These are phyloP conservation scores for Pempheris klunzingeri DNA, from an alignment of 2,797 vertebrate species.

Conservation along the genomic window DNA sequence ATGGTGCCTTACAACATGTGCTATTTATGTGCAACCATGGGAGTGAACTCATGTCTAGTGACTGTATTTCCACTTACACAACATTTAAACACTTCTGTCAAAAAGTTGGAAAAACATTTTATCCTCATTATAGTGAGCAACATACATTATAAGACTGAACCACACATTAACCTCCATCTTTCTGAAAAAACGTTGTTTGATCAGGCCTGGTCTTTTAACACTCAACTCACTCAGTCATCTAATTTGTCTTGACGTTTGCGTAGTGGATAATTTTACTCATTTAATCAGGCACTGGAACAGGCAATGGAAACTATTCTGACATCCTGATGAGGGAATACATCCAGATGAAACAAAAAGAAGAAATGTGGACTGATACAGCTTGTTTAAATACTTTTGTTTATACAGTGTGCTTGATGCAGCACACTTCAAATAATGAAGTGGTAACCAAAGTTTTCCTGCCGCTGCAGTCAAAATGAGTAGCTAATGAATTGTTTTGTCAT, in stretches of 20 bases:
- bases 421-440: not conserved
- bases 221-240: not conserved
- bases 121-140: slow-evolving; percentile 25
- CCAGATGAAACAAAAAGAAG: slow-evolving; percentile 37
- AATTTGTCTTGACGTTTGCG: slow-evolving; percentile 21
- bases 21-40: slow-evolving; percentile 47
- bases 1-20: slow-evolving; percentile 30
- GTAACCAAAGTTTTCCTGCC: not conserved
- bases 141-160: not conserved
- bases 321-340: slow-evolving; percentile 14
- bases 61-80: slow-evolving; percentile 30
- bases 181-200: not conserved
- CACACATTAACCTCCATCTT: slow-evolving; percentile 17
- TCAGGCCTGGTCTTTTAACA: slow-evolving; percentile 23
- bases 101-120: slow-evolving; percentile 14
- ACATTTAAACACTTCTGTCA: slow-evolving; percentile 32
- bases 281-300: slow-evolving; percentile 31
- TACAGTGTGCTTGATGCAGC: not conserved
- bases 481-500: not conserved
- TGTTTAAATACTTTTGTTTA: slow-evolving; percentile 6
- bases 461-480: not conserved
- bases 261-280: slow-evolving; percentile 28
- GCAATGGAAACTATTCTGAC: slow-evolving; percentile 15
- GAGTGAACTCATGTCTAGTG: slow-evolving; percentile 28
- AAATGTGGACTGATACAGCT: not conserved